Evolutionary conservation across 2,888 invertebrate genomes (phyloP).

Genomic region (Alviniconcha strummeri): DNA sequence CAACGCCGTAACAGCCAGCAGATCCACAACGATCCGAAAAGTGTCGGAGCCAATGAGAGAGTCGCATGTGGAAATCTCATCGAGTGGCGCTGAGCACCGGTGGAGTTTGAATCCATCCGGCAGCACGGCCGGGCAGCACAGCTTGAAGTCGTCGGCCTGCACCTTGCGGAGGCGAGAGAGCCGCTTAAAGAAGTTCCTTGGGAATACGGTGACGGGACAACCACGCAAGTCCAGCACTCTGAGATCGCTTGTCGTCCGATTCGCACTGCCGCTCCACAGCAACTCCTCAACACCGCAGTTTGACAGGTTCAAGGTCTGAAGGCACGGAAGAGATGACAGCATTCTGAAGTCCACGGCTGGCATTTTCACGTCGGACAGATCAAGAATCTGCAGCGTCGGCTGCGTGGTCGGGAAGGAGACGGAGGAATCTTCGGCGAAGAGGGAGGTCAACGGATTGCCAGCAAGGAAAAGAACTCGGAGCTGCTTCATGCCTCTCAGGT

Average conservation of each 20-base stretch:
- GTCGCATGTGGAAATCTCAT: slow-evolving; percentile 18
- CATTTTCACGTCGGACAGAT: too few species aligned
- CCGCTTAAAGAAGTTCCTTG: background rate
- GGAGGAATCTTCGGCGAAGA: too few species aligned
- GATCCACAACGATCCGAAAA: background rate
- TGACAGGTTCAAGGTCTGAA: background rate
- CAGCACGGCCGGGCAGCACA: slow-evolving; percentile 15
- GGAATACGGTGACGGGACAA: background rate
- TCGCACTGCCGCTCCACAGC: background rate
- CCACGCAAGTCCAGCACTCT: slow-evolving; percentile 7
- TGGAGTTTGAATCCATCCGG: slow-evolving; percentile 10
- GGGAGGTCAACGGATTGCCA: too few species aligned
- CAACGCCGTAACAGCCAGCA: background rate
- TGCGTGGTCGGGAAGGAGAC: too few species aligned
- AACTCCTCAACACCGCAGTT: background rate
- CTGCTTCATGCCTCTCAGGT: too few species aligned
- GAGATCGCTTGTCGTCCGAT: background rate
- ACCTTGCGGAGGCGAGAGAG: background rate
- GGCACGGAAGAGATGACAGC: too few species aligned
- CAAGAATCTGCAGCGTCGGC: too few species aligned
- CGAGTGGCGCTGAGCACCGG: background rate
- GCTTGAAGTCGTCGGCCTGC: slow-evolving; percentile 28
- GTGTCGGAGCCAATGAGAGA: background rate
- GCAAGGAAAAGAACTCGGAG: too few species aligned
- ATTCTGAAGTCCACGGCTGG: too few species aligned